These are phyloP conservation scores for Phyllotreta striolata DNA, from an alignment of 2,888 invertebrate genomes.

Conservation along the genomic window DNA sequence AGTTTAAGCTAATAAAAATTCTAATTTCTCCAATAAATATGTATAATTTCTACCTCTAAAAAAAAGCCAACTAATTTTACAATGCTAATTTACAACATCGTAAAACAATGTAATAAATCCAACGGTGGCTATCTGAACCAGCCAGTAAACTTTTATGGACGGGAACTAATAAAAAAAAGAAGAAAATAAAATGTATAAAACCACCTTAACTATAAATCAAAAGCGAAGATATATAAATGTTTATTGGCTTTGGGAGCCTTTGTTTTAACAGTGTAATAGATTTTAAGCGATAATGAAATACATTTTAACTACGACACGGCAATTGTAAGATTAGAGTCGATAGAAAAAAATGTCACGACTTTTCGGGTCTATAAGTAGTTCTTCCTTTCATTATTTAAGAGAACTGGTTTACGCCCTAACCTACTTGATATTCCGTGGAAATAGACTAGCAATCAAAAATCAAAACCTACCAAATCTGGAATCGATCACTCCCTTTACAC, in stretches of 20 bases:
- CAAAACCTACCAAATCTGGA: slow-evolving; percentile 36
- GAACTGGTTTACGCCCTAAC: background rate
- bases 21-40: no score
- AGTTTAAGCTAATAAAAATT: no score
- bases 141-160: slow-evolving; percentile 12
- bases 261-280: slow-evolving; percentile 6
- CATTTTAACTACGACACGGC: no score
- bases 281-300: slow-evolving; percentile 10
- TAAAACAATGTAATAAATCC: slow-evolving; percentile 28
- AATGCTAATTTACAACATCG: slow-evolving; percentile 31
- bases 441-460: slow-evolving; percentile 35
- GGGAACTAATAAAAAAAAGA: slow-evolving; percentile 7
- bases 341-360: no score
- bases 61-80: slow-evolving; percentile 23
- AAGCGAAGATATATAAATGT: slow-evolving; percentile 10
- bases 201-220: slow-evolving; percentile 10
- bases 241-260: slow-evolving; percentile 4
- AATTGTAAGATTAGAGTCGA: no score
- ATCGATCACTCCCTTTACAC: slow-evolving; percentile 28
- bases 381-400: no score
- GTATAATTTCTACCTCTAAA: background rate
- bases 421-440: slow-evolving; percentile 34
- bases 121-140: slow-evolving; percentile 6
- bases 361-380: no score
- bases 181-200: background rate